phyloP scores from a whole-genome alignment of 2,113 vertebrate species.

The Otus sunia region DNA sequence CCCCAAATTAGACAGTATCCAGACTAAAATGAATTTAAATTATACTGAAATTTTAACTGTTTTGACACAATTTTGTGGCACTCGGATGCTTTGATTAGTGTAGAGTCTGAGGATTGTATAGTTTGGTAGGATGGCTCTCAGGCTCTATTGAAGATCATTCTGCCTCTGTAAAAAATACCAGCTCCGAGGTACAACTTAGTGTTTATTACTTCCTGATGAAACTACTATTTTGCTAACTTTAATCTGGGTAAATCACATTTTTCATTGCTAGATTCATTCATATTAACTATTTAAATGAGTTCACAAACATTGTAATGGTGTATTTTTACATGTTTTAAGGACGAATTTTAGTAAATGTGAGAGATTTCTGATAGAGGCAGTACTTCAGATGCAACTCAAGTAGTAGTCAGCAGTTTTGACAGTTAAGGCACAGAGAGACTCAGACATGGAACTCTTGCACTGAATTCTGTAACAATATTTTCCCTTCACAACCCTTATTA shows the following conservation, averaged over 20 bases:
- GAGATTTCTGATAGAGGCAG: not conserved
- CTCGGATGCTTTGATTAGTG: not conserved
- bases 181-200: not conserved
- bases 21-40: not conserved
- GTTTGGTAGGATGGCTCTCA: not conserved
- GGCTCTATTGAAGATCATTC: not conserved
- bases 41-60: not conserved
- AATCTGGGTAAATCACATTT: not conserved
- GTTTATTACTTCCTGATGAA: not conserved
- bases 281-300: not conserved
- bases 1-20: not conserved
- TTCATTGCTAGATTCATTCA: not conserved
- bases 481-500: not conserved
- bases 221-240: not conserved
- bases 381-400: not conserved
- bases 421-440: not conserved
- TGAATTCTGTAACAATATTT: not conserved
- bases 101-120: not conserved
- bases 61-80: not conserved
- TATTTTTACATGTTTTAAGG: not conserved
- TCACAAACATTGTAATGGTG: not conserved
- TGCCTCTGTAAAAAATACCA: not conserved
- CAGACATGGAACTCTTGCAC: not conserved
- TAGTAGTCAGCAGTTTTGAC: not conserved
- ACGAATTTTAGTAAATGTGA: not conserved